phyloP scores from a whole-genome alignment of 2,113 vertebrate species.

The Cardinalis cardinalis region DNA sequence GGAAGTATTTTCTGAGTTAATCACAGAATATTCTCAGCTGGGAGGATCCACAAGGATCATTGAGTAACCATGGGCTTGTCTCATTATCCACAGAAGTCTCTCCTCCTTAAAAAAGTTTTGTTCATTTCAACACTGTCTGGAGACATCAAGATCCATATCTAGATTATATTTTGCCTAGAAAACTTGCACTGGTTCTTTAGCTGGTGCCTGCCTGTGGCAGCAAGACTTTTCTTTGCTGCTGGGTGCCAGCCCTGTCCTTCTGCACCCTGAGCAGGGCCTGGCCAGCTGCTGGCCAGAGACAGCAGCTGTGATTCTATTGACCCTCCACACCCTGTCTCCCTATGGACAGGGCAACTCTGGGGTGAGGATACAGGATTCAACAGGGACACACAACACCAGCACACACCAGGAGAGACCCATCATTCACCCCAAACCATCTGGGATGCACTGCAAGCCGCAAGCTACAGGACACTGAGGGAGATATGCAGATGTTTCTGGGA shows the following conservation, averaged over 20 bases:
- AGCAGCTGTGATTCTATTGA: rapidly evolving
- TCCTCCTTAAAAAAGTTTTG: not conserved
- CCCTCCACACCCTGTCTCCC: not conserved
- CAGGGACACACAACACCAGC: not conserved
- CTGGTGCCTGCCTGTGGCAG: not conserved
- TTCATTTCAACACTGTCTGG: not conserved
- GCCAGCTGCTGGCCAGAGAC: not conserved
- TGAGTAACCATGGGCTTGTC: not conserved
- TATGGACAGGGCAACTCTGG: not conserved
- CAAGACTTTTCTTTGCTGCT: not conserved
- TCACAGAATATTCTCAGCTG: not conserved
- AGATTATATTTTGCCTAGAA: not conserved
- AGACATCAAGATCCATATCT: not conserved
- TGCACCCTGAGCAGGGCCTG: not conserved
- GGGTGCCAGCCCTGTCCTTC: not conserved
- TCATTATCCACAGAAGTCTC: not conserved
- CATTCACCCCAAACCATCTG: not conserved
- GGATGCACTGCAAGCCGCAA: not conserved
- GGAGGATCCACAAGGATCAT: not conserved
- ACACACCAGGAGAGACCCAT: not conserved
- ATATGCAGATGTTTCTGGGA: not conserved
- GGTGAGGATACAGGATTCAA: not conserved
- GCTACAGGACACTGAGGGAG: not conserved
- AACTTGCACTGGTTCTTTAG: not conserved
- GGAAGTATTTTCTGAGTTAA: not conserved